Percentiles rank a stretch among this genome's conserved stretches.
Conservation (phyloP, 2,113 vertebrate genomes). For the Prinia subflava region DNA sequence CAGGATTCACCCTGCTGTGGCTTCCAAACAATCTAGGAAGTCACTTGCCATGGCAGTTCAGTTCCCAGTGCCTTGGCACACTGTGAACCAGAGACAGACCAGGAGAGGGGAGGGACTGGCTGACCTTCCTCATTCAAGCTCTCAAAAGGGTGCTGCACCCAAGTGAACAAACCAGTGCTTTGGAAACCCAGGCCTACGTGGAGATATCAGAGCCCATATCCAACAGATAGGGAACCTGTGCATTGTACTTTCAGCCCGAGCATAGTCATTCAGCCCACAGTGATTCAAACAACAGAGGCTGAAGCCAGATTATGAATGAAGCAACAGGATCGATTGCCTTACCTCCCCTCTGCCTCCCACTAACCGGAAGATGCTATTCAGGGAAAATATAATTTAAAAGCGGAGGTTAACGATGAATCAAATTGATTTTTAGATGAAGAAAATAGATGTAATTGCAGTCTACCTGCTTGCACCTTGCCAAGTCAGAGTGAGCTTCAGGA, state of each 20-base stretch:
- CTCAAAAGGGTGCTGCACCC: neutral
- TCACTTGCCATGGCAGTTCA: neutral
- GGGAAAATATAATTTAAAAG: conserved; percentile 24
- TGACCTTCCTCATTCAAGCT: neutral
- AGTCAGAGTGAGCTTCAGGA: neutral
- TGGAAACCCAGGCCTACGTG: neutral
- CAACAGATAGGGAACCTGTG: neutral
- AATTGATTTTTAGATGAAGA: conserved; percentile 22
- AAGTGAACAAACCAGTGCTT: neutral
- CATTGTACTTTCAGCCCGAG: fast-evolving
- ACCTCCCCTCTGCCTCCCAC: neutral
- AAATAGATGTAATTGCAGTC: neutral
- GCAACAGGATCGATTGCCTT: neutral
- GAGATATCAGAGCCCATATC: neutral
- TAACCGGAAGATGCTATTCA: conserved; percentile 20
- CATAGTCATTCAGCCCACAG: neutral
- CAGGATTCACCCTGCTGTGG: neutral
- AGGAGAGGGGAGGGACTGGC: neutral
- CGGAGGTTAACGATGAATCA: neutral
- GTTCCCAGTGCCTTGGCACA: neutral
- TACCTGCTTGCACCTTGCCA: neutral
- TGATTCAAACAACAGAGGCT: neutral
- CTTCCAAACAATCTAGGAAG: conserved; percentile 17
- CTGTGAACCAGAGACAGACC: neutral
- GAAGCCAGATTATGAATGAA: conserved; percentile 20